Evolutionary conservation across 2,797 vertebrate species (phyloP).

Genomic region (Atherinosoma microstoma): DNA sequence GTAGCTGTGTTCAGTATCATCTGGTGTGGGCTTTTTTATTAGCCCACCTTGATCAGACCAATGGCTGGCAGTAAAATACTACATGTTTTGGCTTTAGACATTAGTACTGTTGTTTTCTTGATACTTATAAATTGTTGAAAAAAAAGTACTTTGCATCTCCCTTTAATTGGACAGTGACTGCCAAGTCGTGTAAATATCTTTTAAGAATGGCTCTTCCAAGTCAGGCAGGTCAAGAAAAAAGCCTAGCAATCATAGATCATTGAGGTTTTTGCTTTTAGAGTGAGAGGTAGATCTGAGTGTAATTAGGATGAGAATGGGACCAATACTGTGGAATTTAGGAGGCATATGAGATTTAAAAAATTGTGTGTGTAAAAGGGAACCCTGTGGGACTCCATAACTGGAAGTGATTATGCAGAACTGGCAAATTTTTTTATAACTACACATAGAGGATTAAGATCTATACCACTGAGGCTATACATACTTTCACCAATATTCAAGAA

Average conservation of each 20-base stretch:
- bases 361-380: neutral
- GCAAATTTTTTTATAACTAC: no score
- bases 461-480: no score
- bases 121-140: neutral
- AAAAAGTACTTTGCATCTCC: neutral
- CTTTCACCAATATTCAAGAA: no score
- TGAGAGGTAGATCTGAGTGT: neutral
- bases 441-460: no score
- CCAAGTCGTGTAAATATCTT: no score
- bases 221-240: neutral
- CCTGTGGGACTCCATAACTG: slow-evolving; percentile 1
- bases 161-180: neutral
- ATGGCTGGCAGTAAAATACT: neutral
- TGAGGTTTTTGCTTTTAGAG: neutral
- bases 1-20: neutral
- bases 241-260: no score
- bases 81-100: neutral
- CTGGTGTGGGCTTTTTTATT: neutral
- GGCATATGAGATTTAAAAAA: neutral
- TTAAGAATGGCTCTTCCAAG: no score
- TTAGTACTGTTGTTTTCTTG: neutral
- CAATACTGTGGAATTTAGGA: neutral
- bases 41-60: neutral
- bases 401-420: no score
- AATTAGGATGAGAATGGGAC: neutral